Conservation (phyloP, 2,888 invertebrate genomes). For the Strigamia maritima region DNA sequence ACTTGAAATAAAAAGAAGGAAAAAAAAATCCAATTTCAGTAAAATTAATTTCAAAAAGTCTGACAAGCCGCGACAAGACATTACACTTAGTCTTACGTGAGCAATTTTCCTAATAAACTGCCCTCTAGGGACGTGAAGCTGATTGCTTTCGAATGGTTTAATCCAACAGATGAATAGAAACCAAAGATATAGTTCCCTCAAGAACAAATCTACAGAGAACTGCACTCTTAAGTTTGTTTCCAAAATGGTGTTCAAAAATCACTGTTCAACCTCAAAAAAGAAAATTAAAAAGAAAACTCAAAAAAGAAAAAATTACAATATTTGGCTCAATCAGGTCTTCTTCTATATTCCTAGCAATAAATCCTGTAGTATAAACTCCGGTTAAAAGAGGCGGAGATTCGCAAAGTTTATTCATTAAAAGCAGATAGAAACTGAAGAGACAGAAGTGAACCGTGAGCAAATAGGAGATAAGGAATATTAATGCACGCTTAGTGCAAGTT, state of each 20-base stretch:
- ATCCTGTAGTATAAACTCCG: neutral
- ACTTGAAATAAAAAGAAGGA: neutral
- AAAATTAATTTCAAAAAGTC: slow-evolving; percentile 31
- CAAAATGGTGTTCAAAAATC: neutral
- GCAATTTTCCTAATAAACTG: slow-evolving; percentile 30
- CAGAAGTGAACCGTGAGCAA: slow-evolving; percentile 4
- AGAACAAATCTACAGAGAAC: slow-evolving; percentile 9
- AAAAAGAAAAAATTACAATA: neutral
- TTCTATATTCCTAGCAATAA: neutral
- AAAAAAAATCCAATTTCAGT: slow-evolving; percentile 24
- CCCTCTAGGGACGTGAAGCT: slow-evolving; percentile 1
- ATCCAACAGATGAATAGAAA: slow-evolving; percentile 26
- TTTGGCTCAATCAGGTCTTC: neutral
- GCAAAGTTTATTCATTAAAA: slow-evolving; percentile 10
- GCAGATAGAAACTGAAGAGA: slow-evolving; percentile 24
- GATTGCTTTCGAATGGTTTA: slow-evolving; percentile 32
- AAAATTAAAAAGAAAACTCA: neutral
- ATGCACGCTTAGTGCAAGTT: slow-evolving; percentile 15
- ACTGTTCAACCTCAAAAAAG: neutral
- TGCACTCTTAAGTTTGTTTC: neutral
- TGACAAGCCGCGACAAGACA: slow-evolving; percentile 30
- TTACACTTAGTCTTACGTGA: slow-evolving; percentile 32
- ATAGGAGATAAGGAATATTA: slow-evolving; percentile 26
- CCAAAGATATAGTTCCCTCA: slow-evolving; percentile 26
- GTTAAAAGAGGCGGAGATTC: neutral